Evolutionary conservation across 2,888 invertebrate genomes (phyloP), one percentile per base, ranked within the genome.

Genomic region (Malachius bipustulatus): DNA sequence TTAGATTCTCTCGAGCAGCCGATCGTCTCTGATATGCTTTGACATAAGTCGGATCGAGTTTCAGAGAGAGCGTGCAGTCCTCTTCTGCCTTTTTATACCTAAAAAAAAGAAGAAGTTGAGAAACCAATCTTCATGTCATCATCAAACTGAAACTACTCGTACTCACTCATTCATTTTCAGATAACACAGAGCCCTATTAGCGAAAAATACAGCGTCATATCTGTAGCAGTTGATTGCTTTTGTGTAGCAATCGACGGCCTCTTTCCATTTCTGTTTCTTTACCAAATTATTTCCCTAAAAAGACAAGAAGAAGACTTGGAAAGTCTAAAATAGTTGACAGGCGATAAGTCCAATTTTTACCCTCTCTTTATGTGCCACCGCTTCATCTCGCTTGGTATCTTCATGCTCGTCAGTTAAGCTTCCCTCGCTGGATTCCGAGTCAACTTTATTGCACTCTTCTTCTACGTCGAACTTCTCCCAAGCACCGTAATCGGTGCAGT

Each of bases 161-260:
- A 61, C 67, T 59, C 64, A 89, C 85, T 77, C 76, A 43, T 82
- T 73, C 47, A 77, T 71, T 62, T 87, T 90, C 6, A 93, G 65
- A 43, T 81, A 74, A 48, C 93, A 93, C 35, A 91, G 69, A 2
- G 88, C 91, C 47, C 94, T 70, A 59, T 94, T 94, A 1, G 88
- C 85, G 51, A 74, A 88, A 55, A 82, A 83, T 9, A 85, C 70
- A 2, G 90, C 75, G 57, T 88, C 77, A 56, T 75, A 72, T 4
- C 79, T 71, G 49, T 84, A 85, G 37, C 80, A 61, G 39, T 82
- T 77, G 26, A 97, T 90, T 0, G 96, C 96, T 55, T 80, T 74
- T 27, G 77, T 79, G 58, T 97, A 98, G 56, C 82, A 83, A 4
- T 72, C 63, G 38, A 93, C 79, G 0, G 97, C 97, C 45, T 83